These are phyloP conservation scores for Chymomyza fuscimana DNA, from an alignment of 2,888 invertebrate species.

Conservation along the genomic window DNA sequence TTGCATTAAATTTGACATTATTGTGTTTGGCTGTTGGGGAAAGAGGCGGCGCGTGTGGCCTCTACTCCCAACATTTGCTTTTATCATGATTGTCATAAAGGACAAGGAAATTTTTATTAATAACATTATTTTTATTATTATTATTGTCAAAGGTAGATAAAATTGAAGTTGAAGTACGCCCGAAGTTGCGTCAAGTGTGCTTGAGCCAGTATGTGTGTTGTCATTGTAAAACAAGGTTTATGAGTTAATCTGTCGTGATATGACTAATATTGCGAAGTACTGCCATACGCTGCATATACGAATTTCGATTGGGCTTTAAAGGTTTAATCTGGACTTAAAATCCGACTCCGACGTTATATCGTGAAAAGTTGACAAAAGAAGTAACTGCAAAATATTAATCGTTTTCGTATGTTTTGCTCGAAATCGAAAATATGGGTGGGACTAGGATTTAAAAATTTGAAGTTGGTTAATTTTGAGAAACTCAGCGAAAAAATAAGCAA, in stretches of 20 bases:
- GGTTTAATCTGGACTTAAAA: no score
- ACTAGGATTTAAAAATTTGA: no score
- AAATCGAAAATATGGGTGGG: no score
- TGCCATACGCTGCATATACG: no score
- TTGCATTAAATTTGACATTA: conserved; percentile 77
- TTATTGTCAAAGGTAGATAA: conserved; percentile 21
- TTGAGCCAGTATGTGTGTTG: background rate
- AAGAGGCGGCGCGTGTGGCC: conserved; percentile 43
- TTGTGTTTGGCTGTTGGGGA: conserved; percentile 32
- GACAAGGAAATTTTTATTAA: conserved; percentile 62
- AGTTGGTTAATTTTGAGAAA: no score
- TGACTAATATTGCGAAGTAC: no score
- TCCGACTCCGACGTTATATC: no score
- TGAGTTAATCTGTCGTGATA: background rate
- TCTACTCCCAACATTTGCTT: conserved; percentile 41
- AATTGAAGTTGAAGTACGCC: conserved; percentile 5
- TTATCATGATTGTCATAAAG: conserved; percentile 60
- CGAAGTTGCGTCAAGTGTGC: conserved; percentile 3
- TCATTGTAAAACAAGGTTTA: background rate
- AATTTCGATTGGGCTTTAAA: no score
- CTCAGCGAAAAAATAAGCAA: no score
- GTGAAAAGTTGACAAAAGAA: no score
- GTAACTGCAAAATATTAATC: no score
- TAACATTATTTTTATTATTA: conserved; percentile 65
- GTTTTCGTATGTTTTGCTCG: no score